A percentile compares a stretch with the other conserved stretches of the same genome.
Conservation (phyloP, 2,797 vertebrate genomes). For the Mionectes olivaceus region DNA sequence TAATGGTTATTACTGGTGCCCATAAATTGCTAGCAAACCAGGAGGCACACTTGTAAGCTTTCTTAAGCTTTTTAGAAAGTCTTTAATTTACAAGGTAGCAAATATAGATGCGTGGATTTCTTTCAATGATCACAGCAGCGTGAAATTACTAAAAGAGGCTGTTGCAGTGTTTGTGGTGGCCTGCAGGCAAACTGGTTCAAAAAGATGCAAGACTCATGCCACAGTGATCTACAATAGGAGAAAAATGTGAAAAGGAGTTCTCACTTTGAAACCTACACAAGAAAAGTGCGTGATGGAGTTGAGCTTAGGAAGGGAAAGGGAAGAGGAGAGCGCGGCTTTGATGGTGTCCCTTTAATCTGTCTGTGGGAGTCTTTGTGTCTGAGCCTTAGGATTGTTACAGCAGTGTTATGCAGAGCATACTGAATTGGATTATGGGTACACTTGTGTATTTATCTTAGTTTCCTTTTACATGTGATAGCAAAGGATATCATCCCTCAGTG, state of each 20-base stretch:
- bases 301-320: neutral
- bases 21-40: neutral
- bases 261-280: neutral
- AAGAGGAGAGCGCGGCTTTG: neutral
- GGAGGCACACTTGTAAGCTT: neutral
- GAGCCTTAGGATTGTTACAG: neutral
- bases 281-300: neutral
- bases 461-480: neutral
- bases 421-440: neutral
- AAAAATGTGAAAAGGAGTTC: neutral
- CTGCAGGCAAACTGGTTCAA: neutral
- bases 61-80: neutral
- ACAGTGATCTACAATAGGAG: neutral
- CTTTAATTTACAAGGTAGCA: neutral
- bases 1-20: neutral
- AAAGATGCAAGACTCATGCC: fast-evolving
- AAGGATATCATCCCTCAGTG: neutral
- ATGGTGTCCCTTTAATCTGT: neutral
- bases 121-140: neutral
- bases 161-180: neutral
- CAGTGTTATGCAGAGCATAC: neutral
- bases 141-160: neutral
- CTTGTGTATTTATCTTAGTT: neutral
- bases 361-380: neutral
- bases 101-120: neutral